Evolutionary conservation across 2,113 vertebrate genomes (phyloP).

Genomic region (Ornithorhynchus anatinus): DNA sequence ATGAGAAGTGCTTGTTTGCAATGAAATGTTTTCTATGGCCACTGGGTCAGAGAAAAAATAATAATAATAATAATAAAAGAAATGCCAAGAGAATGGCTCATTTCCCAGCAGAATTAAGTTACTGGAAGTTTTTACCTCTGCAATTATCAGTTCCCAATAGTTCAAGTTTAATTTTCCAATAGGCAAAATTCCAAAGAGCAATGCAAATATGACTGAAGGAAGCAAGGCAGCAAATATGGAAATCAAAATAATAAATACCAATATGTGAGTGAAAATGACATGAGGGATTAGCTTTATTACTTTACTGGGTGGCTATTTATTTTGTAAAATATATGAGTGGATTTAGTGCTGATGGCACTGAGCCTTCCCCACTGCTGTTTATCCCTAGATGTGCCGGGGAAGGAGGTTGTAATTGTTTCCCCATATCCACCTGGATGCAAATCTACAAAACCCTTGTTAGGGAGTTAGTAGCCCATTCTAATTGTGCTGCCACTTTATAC

Average conservation of each 20-base stretch:
- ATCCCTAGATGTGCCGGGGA: neutral
- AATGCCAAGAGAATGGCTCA: constrained; percentile 11
- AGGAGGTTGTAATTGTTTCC: constrained; percentile 16
- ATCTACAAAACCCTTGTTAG: too few species aligned
- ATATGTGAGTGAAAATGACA: constrained; percentile 40
- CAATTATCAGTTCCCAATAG: constrained; percentile 53
- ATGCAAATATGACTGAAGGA: constrained; percentile 36
- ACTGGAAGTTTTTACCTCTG: constrained; percentile 53
- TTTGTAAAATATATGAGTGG: neutral
- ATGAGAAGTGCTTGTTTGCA: constrained; percentile 33
- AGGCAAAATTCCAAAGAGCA: constrained; percentile 43
- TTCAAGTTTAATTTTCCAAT: constrained; percentile 56
- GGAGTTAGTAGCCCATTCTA: too few species aligned
- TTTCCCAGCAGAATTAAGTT: constrained; percentile 52
- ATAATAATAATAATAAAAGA: neutral
- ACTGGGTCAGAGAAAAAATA: constrained; percentile 2
- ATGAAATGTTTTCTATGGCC: constrained; percentile 23
- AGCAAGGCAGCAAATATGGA: constrained; percentile 28
- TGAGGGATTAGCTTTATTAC: constrained; percentile 39
- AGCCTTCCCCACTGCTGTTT: constrained; percentile 42
- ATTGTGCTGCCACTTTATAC: too few species aligned
- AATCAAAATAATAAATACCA: constrained; percentile 31
- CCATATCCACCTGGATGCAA: too few species aligned
- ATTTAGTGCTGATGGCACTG: too few species aligned
- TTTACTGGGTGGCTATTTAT: constrained; percentile 29